Evolutionary conservation across 2,888 invertebrate genomes (phyloP).

Genomic region (Tupiocoris notatus): DNA sequence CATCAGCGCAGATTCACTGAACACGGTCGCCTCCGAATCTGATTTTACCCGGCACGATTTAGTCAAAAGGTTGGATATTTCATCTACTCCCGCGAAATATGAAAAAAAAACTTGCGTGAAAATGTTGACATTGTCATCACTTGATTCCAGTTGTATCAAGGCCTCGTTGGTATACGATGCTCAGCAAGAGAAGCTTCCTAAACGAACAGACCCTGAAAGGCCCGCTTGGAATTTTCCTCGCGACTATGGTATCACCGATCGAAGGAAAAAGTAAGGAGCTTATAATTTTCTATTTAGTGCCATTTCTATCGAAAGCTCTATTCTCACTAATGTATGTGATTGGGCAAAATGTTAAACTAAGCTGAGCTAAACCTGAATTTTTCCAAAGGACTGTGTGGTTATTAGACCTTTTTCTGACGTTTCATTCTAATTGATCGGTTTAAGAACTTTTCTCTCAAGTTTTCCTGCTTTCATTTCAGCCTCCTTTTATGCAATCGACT

Average conservation of each 20-base stretch:
- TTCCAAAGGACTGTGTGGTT: too few relatives aligned
- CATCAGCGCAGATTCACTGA: slow-evolving; percentile 58
- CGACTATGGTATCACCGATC: slow-evolving; percentile 70
- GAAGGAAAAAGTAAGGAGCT: slow-evolving; percentile 71
- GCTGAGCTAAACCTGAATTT: too few relatives aligned
- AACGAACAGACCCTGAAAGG: slow-evolving; percentile 65
- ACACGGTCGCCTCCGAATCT: slow-evolving; percentile 54
- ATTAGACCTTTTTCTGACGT: too few relatives aligned
- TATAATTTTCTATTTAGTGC: too few relatives aligned
- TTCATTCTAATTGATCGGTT: too few relatives aligned
- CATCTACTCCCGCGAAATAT: too few relatives aligned
- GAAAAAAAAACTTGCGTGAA: too few relatives aligned
- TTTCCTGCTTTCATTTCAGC: slow-evolving; percentile 58
- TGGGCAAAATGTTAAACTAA: too few relatives aligned
- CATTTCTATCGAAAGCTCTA: too few relatives aligned
- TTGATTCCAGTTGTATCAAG: slow-evolving; percentile 45
- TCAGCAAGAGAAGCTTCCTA: slow-evolving; percentile 74
- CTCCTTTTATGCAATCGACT: slow-evolving; percentile 57
- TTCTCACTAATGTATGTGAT: too few relatives aligned
- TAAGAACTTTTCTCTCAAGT: too few relatives aligned
- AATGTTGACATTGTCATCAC: background rate
- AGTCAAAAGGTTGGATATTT: slow-evolving; percentile 58
- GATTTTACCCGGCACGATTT: slow-evolving; percentile 57
- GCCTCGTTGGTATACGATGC: slow-evolving; percentile 67
- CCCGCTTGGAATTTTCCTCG: slow-evolving; percentile 72